A percentile compares a stretch with the other conserved stretches of the same genome.
Evolutionary conservation across 2,888 invertebrate genomes (phyloP).

Genomic region (Buathra laborator): DNA sequence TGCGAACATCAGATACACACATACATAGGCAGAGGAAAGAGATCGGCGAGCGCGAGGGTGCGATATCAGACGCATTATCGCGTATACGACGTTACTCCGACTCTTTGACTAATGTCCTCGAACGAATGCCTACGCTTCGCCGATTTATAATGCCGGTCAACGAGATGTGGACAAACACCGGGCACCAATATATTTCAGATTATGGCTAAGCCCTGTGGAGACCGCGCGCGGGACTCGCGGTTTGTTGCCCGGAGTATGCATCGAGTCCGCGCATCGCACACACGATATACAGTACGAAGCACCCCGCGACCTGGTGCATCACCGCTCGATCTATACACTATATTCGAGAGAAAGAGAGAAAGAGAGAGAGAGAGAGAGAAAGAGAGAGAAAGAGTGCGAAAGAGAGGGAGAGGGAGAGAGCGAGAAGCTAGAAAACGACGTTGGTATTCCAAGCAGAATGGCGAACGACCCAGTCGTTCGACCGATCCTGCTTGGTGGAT

Average conservation of each 20-base stretch:
- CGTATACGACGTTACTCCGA: conserved; percentile 82
- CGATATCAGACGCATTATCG: conserved; percentile 85
- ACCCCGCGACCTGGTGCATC: conserved; percentile 31
- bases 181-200: conserved; percentile 85
- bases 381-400: too few species aligned
- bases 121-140: conserved; percentile 85
- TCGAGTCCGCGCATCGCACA: not conserved
- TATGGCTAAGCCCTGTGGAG: conserved; percentile 77
- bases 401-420: too few species aligned
- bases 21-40: conserved; percentile 64
- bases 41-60: conserved; percentile 64
- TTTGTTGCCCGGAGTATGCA: not conserved
- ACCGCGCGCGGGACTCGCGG: conserved; percentile 53
- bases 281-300: conserved; percentile 7
- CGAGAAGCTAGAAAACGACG: not conserved
- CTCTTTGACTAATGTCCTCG: conserved; percentile 85
- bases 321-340: conserved; percentile 15
- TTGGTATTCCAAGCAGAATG: conserved; percentile 23
- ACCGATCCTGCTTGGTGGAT: conserved; percentile 47
- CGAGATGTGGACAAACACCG: conserved; percentile 85
- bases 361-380: too few species aligned
- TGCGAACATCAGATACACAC: conserved; percentile 17
- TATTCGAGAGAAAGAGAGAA: too few species aligned
- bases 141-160: conserved; percentile 85
- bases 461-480: conserved; percentile 25